Percentiles rank a stretch among this genome's conserved stretches.
Conservation (phyloP, 2,888 invertebrate species). For the Argynnis bischoffii region DNA sequence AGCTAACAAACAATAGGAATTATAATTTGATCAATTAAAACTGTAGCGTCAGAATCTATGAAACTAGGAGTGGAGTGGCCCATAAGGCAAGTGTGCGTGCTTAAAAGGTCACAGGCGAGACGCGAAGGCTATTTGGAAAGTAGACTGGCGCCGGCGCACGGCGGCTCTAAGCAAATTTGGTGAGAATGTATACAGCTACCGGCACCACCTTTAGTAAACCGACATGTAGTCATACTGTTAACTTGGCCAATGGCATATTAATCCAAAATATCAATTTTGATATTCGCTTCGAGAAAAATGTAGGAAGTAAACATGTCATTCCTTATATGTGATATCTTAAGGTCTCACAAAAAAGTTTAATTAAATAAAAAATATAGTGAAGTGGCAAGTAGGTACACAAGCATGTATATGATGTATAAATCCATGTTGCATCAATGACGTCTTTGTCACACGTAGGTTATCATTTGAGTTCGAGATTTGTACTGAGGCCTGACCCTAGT, state of each 20-base stretch:
- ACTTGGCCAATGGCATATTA: constrained; percentile 10
- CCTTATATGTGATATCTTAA: constrained; percentile 11
- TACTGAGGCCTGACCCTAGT: constrained; percentile 41
- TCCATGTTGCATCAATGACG: constrained; percentile 37
- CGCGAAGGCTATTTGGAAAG: constrained; percentile 79
- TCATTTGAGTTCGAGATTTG: constrained; percentile 40
- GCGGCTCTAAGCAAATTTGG: constrained; percentile 71
- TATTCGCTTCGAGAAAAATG: neutral
- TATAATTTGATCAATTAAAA: constrained; percentile 45
- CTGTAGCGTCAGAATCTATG: constrained; percentile 54
- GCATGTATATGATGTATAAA: constrained; percentile 10
- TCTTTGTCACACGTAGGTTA: constrained; percentile 45
- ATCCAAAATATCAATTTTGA: constrained; percentile 1
- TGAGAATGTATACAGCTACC: constrained; percentile 53
- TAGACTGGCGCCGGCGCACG: constrained; percentile 71
- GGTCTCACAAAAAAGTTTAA: neutral
- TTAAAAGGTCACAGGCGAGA: constrained; percentile 80
- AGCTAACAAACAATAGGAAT: constrained; percentile 26
- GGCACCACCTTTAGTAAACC: constrained; percentile 35
- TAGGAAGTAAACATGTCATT: constrained; percentile 5
- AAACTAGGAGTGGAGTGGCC: constrained; percentile 60
- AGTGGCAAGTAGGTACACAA: constrained; percentile 1
- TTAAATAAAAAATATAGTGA: neutral
- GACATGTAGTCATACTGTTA: constrained; percentile 28
- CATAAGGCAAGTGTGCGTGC: constrained; percentile 64